These are phyloP conservation scores for Rhizomys pruinosus DNA, from an alignment of 2,113 vertebrate genomes.

Conservation along the genomic window DNA sequence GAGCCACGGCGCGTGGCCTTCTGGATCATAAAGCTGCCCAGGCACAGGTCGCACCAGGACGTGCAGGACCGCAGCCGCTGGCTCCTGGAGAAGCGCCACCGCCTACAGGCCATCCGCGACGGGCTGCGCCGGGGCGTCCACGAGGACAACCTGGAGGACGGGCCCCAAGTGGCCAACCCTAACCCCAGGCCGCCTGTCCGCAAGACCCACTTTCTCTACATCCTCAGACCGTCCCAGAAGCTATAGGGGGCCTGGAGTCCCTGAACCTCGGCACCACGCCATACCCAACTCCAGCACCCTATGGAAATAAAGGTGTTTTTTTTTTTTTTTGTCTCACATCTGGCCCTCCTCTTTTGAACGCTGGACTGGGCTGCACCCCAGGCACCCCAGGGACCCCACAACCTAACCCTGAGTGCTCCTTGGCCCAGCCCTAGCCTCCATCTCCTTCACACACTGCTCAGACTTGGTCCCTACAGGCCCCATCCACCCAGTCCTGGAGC, in stretches of 20 bases:
- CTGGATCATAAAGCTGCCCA: conserved; percentile 78
- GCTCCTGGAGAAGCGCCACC: conserved; percentile 74
- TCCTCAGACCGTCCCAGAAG: conserved; percentile 69
- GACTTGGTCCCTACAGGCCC: neutral
- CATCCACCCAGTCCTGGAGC: neutral
- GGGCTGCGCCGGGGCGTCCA: conserved; percentile 61
- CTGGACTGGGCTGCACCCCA: neutral
- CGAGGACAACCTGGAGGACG: neutral
- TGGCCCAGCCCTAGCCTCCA: too few relatives aligned
- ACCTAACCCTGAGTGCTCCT: neutral
- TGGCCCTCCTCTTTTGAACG: neutral
- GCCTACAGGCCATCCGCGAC: conserved; percentile 81
- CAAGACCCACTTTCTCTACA: conserved; percentile 75
- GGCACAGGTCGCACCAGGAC: conserved; percentile 16
- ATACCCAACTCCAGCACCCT: neutral
- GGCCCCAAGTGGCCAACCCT: neutral
- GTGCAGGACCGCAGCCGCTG: neutral
- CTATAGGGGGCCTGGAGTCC: neutral
- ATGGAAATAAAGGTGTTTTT: conserved; percentile 75
- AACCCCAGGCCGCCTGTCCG: neutral
- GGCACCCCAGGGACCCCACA: neutral
- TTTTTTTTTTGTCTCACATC: conserved; percentile 43
- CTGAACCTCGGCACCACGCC: too few relatives aligned
- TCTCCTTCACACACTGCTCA: too few relatives aligned
- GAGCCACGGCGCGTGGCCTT: conserved; percentile 64